Conservation (phyloP, 2,888 invertebrate species). For the Pseudococcus viburni region DNA sequence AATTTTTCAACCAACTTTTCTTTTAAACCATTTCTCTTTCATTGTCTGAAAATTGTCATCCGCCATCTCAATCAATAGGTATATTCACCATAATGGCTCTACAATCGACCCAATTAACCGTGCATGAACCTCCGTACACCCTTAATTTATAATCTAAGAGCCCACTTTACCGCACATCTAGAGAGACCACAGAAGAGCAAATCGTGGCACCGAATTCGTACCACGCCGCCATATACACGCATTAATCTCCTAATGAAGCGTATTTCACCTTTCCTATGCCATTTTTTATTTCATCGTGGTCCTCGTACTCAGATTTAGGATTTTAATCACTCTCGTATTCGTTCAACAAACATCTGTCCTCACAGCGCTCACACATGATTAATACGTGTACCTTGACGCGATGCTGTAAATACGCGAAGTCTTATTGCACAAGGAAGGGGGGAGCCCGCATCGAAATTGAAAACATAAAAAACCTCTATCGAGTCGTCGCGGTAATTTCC, state of each 20-base stretch:
- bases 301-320: background rate
- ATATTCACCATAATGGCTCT: too few relatives aligned
- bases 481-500: conserved; percentile 17
- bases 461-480: background rate
- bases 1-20: too few relatives aligned
- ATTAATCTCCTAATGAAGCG: conserved; percentile 4
- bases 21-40: too few relatives aligned
- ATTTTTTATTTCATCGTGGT: background rate
- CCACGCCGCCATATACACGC: background rate
- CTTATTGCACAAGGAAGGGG: background rate
- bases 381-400: background rate
- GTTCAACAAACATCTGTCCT: conserved; percentile 2
- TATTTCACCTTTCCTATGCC: background rate
- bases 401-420: background rate
- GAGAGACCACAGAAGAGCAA: too few relatives aligned
- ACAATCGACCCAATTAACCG: too few relatives aligned
- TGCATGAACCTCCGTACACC: too few relatives aligned
- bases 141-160: too few relatives aligned
- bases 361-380: background rate
- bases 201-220: background rate
- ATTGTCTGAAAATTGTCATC: too few relatives aligned
- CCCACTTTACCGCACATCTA: too few relatives aligned
- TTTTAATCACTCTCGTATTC: conserved; percentile 29
- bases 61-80: too few relatives aligned
- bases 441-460: background rate